Conservation (phyloP, 2,888 invertebrate species). For the Melanargia galathea region DNA sequence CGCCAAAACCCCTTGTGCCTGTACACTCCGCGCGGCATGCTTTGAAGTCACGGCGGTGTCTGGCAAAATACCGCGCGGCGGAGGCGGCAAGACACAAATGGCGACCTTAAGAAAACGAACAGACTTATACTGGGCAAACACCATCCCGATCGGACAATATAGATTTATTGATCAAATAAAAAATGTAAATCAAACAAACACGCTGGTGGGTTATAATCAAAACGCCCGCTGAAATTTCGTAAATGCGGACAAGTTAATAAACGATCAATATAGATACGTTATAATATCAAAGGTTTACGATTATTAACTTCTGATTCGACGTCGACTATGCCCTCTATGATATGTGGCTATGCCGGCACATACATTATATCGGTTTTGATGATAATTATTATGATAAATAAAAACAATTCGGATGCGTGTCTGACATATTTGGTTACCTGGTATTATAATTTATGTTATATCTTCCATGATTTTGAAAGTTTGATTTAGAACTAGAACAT, state of each 20-base stretch:
- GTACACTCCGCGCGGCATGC: no score
- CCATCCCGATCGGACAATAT: neutral
- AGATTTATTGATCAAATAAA: slow-evolving; percentile 17
- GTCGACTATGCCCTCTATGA: slow-evolving; percentile 36
- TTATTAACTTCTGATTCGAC: slow-evolving; percentile 38
- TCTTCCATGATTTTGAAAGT: slow-evolving; percentile 2
- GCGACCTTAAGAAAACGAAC: no score
- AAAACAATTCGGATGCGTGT: slow-evolving; percentile 26
- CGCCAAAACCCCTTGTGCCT: no score
- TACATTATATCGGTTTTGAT: slow-evolving; percentile 28
- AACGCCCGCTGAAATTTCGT: slow-evolving; percentile 37
- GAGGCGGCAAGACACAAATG: no score
- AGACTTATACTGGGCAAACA: neutral
- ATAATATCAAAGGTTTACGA: slow-evolving; percentile 42
- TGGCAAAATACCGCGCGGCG: no score
- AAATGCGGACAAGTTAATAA: slow-evolving; percentile 36
- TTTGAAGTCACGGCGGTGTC: no score
- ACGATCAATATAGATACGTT: slow-evolving; percentile 32
- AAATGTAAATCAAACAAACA: slow-evolving; percentile 22
- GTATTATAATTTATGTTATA: slow-evolving; percentile 17
- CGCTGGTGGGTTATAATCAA: slow-evolving; percentile 9
- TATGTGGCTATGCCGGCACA: slow-evolving; percentile 32
- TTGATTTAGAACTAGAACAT: neutral
- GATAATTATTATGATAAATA: slow-evolving; percentile 37
- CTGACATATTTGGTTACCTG: slow-evolving; percentile 25